These are phyloP conservation scores for Thunnus albacares DNA, from an alignment of 2,797 vertebrate genomes.

Conservation along the genomic window DNA sequence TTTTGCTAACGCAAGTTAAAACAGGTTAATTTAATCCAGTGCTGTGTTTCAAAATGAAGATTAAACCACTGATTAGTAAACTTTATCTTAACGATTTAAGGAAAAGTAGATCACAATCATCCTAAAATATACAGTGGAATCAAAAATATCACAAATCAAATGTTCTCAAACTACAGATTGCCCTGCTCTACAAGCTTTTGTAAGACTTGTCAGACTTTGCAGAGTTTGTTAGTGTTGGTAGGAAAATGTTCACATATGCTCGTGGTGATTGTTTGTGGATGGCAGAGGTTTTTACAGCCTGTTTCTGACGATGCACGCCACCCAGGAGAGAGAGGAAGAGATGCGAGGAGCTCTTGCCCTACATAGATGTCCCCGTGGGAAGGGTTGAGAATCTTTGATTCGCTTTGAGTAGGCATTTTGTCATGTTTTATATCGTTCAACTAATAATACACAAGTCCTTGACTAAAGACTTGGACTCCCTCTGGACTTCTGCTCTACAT, in stretches of 20 bases:
- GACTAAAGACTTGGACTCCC: slow-evolving; percentile 84
- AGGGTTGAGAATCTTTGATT: slow-evolving; percentile 81
- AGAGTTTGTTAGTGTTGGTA: background rate
- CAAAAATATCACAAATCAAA: background rate
- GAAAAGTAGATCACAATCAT: background rate
- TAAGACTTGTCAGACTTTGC: background rate
- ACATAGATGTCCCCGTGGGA: slow-evolving; percentile 83
- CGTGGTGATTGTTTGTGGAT: slow-evolving; percentile 38
- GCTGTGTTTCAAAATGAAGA: background rate
- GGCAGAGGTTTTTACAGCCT: slow-evolving; percentile 38
- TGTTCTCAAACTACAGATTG: background rate
- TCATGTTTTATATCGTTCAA: slow-evolving; percentile 88
- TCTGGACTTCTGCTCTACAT: slow-evolving; percentile 79
- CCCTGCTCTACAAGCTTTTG: background rate
- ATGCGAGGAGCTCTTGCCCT: slow-evolving; percentile 78
- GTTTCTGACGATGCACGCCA: slow-evolving; percentile 41
- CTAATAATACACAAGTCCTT: slow-evolving; percentile 85
- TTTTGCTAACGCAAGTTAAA: background rate
- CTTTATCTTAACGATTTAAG: background rate
- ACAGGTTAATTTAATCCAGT: background rate
- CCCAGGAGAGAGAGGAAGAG: slow-evolving; percentile 52
- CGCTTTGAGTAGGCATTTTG: slow-evolving; percentile 86
- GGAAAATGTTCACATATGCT: slow-evolving; percentile 20
- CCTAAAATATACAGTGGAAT: background rate
- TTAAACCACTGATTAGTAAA: background rate